Base-by-base conservation (phyloP, 2,113 vertebrate species). In the Electrona antarctica region DNA sequence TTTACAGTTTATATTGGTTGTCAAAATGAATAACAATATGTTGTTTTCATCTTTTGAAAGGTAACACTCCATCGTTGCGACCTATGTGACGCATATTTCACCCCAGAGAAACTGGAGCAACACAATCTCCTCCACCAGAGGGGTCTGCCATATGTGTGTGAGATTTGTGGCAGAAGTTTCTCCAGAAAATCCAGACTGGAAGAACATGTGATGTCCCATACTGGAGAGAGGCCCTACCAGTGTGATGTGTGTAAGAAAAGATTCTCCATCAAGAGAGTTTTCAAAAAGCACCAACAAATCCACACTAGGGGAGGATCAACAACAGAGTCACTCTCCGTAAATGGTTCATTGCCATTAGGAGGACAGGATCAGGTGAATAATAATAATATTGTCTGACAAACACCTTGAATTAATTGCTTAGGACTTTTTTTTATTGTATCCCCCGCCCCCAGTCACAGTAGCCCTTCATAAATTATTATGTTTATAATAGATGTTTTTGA, bases 141-240 rank as follows among this genome's bases (percentile, higher is more conserved):
- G 33, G 15, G 3, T 29, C 73, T 12, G 60, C 67, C 12, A 21
- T 76, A 71, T 6, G 10, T 56, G 66, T 86, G 84, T 10, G 52
- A 76, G 41, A 10, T 78, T 21, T 86, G 84, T 2, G 70, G 73
- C 28, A 78, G 78, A 1, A 12, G 49, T 1, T 86, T 81, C 49
- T 7, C 28, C 7, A 12, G 76, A 7, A 65, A 52, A 7, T 74
- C 75, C 0, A 73, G 70, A 3, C 70, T 83, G 57, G 68, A 28
- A n/a, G 84, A 81, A 11, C 84, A 86, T 64, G 10, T 64, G 14
- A 52, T 75, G 8, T 74, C 72, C 4, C 84, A 86, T 75, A 80
- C 75, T 0, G 84, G 81, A 0, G 84, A 83, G 64, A 67, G 57
- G 0, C 84, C 84, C 4, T 81, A 63, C 2, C 76, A 83, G 64